Evolutionary conservation across 1,140 invertebrate species (phyloP), one percentile per base, ranked within the genome.

Genomic region (Brachionus paranguensis): DNA sequence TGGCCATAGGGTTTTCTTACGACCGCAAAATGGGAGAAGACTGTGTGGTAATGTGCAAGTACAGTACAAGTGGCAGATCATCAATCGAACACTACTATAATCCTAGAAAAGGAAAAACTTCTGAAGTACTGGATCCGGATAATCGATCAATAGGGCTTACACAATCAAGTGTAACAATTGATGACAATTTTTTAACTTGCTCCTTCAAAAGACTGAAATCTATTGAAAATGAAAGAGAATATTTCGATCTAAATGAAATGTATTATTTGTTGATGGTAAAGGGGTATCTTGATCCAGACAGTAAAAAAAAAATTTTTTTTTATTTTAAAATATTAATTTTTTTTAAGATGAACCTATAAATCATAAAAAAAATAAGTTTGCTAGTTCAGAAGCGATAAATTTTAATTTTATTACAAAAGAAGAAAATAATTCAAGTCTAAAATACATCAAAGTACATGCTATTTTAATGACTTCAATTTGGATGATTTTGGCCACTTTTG

Each of bases 1-100:
- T 68, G 53, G 78, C 78, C 3, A 81, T 81, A 17, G 78, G 33
- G 0, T 81, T 81, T 29, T 81, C 78, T 2, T 41, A 64, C 17
- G 55, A 81, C 60, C 50, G 53, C 0, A 60, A 47, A 81, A 81
- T 81, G 78, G 78, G 78, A 12, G 78, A 60, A 24, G 78, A 81
- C 17, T 81, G 53, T 24, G 78, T 81, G 12, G 64, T 60, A 6
- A 81, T 81, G 50, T 81, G 78, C 43, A 60, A 68, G 53, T 64
- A 64, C 27, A 64, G 14, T 20, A 10, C 24, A 17, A 29, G 33
- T 29, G 37, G 53, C 0, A 33, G 27, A 11, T 33, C 17, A 20
- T 17, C 37, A 8, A 47, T 68, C 24, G 78, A 76, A 11, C 72
- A 76, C n/a, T 76, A 76, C 43, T 76, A 50, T 29, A 76, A 76